Percentiles rank a stretch among this genome's conserved stretches.
phyloP scores from a whole-genome alignment of 2,113 vertebrate species.

The Gulo gulo region DNA sequence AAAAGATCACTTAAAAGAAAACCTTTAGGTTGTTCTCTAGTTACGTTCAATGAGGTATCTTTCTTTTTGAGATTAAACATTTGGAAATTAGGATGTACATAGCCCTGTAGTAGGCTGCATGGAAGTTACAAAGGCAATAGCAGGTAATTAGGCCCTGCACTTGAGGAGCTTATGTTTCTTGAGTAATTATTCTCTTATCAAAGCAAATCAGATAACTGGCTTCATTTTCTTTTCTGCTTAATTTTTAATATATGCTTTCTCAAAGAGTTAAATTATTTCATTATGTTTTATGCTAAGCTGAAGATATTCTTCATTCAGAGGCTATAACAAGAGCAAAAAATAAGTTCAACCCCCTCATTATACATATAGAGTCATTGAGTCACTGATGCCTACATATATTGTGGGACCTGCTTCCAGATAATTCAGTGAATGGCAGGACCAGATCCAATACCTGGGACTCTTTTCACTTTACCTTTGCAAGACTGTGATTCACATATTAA shows the following conservation, averaged over 20 bases:
- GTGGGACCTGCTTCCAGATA: not conserved
- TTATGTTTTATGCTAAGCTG: not conserved
- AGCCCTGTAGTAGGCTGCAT: not conserved
- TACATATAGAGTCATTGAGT: not conserved
- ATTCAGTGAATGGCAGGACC: not conserved
- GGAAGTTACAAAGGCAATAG: slow-evolving; percentile 13
- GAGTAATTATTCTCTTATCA: not conserved
- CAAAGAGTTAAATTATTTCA: not conserved
- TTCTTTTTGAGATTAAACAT: slow-evolving; percentile 24
- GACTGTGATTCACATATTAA: not conserved
- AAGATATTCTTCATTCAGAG: not conserved
- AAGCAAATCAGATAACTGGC: not conserved
- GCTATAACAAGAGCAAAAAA: not conserved
- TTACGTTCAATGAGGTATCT: not conserved
- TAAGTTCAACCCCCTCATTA: not conserved
- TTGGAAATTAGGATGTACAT: not conserved
- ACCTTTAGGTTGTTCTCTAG: not conserved
- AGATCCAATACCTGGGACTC: not conserved
- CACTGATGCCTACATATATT: not conserved
- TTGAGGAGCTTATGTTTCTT: not conserved
- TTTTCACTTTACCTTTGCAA: not conserved
- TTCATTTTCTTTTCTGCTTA: slow-evolving; percentile 1
- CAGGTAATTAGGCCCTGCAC: not conserved
- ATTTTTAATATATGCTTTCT: not conserved
- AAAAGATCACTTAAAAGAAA: not conserved